These are phyloP conservation scores for Brenthis ino DNA, from an alignment of 2,888 invertebrate genomes.

Conservation along the genomic window DNA sequence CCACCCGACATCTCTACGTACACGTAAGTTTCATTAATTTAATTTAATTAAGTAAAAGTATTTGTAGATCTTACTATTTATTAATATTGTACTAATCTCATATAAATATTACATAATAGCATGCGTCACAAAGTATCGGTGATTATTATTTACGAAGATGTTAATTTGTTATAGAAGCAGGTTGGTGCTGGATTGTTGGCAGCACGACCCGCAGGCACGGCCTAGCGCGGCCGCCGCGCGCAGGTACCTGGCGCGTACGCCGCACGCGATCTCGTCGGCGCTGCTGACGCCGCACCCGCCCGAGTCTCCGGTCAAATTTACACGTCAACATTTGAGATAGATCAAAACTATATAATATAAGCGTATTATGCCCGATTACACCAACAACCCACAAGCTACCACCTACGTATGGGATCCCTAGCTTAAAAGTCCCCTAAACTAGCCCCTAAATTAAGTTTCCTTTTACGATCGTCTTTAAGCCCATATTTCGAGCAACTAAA, in stretches of 20 bases:
- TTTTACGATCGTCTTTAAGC: too few relatives aligned
- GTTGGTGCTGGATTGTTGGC: slow-evolving; percentile 90
- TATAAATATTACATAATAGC: background rate
- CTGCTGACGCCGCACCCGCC: slow-evolving; percentile 42
- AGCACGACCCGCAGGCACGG: slow-evolving; percentile 83
- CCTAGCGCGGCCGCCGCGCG: slow-evolving; percentile 88
- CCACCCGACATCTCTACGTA: slow-evolving; percentile 79
- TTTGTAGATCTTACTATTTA: too few relatives aligned
- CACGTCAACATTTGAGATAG: background rate
- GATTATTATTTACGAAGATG: background rate
- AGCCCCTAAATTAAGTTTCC: too few relatives aligned
- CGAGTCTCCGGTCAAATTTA: background rate
- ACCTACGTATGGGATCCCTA: too few relatives aligned
- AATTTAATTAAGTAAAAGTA: background rate
- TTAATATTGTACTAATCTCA: too few relatives aligned
- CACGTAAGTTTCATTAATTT: slow-evolving; percentile 47
- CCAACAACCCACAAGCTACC: too few relatives aligned
- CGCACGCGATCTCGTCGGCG: slow-evolving; percentile 67
- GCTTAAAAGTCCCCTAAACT: too few relatives aligned
- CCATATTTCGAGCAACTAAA: too few relatives aligned
- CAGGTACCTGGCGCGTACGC: slow-evolving; percentile 87
- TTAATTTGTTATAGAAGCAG: slow-evolving; percentile 59
- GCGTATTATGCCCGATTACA: too few relatives aligned
- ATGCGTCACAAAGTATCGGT: background rate
- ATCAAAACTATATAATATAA: too few relatives aligned